Base-by-base conservation (phyloP, 2,888 invertebrate genomes). In the Chloromyia formosa region DNA sequence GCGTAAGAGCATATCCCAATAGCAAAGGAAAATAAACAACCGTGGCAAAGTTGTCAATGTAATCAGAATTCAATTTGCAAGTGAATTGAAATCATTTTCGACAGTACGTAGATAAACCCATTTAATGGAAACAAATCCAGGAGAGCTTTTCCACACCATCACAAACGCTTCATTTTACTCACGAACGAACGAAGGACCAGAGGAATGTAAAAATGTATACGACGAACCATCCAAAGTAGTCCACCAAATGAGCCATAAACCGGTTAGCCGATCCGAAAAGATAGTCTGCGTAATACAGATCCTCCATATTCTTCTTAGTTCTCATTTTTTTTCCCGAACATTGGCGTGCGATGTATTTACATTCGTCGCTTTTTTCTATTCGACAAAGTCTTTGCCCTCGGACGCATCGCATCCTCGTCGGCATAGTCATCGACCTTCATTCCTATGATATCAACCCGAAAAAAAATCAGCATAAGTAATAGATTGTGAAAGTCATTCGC, bases 241-340 rank as follows among this genome's bases (percentile, higher is more conserved):
- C 22, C 53, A 22, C 53, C 9, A 62, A 53, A 53, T 49, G 68
- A 53, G 23, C 68, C 20, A 68, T 68, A 68, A 68, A 68, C 68
- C 23, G 68, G 68, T 68, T 68, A 68, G 49, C 49, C 68, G 49
- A 68, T 68, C 68, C 68, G 68, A 68, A 68, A 68, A 49, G 64
- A 68, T 49, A 68, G 62, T 42, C 62, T 35, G 27, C 42, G 27
- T 42, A 42, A 42, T 40, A 5, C 42, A 40, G 35, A 5, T n/a
- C 20, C n/a, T 27, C 60, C 22, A 23, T 60, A 10, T 27, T 27
- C n/a, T 22, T 60, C 14, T 22, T 27, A 12, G n/a, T 60, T 27
- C 60, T 60, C 18, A 56, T 27, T 35, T 35, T 35, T 7, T 53
- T 12, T 14, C 16, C 10, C 45, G 9, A 45, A 14, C 45, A 14